phyloP scores from a whole-genome alignment of 35 echinoderm and acorn worm species.

The Ptychodera flava region DNA sequence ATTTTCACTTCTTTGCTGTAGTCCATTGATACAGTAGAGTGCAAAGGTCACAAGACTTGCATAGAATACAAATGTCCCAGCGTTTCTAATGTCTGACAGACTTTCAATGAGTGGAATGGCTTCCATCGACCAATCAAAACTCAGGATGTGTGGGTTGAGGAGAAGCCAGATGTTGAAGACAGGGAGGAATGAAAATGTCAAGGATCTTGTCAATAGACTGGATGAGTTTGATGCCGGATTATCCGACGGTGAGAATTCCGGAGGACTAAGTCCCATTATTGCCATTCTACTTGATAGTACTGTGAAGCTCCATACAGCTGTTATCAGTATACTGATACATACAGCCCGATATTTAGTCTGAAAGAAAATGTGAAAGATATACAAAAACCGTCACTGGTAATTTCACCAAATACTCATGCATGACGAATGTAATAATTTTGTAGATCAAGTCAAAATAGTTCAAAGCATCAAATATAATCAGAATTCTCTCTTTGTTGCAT shows the following conservation, averaged over 20 bases:
- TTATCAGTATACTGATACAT: constrained; percentile 37
- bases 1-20: not conserved
- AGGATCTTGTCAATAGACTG: constrained; percentile 64
- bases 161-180: constrained; percentile 81
- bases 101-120: constrained; percentile 62
- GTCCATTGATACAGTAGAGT: constrained; percentile 8
- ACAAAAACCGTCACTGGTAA: not conserved
- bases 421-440: not conserved
- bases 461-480: no score
- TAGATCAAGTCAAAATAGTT: no score
- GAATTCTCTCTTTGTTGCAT: no score
- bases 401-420: not conserved
- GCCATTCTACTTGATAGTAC: constrained; percentile 61
- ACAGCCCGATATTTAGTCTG: constrained; percentile 39
- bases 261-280: constrained; percentile 59
- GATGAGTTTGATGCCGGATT: constrained; percentile 82
- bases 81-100: constrained; percentile 57
- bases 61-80: constrained; percentile 17
- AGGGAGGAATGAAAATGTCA: constrained; percentile 81
- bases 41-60: not conserved
- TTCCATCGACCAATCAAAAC: constrained; percentile 99
- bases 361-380: constrained; percentile 18
- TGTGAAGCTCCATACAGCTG: constrained; percentile 23
- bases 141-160: constrained; percentile 63
- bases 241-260: constrained; percentile 80